A percentile compares a stretch with the other conserved stretches of the same genome.
These are phyloP conservation scores for Leptopilina myrica DNA, from an alignment of 2,888 invertebrate species.

Conservation along the genomic window DNA sequence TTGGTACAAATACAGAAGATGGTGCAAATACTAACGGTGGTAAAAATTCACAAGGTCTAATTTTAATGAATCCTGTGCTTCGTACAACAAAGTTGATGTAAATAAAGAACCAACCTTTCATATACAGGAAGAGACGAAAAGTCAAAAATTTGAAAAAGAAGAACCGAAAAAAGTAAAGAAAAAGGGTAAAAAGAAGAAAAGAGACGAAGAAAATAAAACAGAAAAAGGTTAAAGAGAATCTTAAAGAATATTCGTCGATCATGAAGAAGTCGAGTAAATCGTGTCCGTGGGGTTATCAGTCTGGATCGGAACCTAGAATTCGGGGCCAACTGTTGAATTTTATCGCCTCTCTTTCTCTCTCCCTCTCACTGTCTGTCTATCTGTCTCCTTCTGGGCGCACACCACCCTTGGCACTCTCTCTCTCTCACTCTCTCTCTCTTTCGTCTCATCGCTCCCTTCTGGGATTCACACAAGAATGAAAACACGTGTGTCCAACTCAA, in stretches of 20 bases:
- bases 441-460: slow-evolving; percentile 45
- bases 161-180: too few species aligned
- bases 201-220: too few species aligned
- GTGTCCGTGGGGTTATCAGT: slow-evolving; percentile 55
- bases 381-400: slow-evolving; percentile 46
- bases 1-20: too few species aligned
- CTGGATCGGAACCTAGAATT: slow-evolving; percentile 51
- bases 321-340: slow-evolving; percentile 59
- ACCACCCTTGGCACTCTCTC: too few species aligned
- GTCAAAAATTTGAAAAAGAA: too few species aligned
- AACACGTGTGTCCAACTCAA: slow-evolving; percentile 48
- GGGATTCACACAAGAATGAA: slow-evolving; percentile 45
- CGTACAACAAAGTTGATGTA: too few species aligned
- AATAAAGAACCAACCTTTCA: too few species aligned
- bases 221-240: neutral
- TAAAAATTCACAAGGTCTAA: too few species aligned
- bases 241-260: neutral
- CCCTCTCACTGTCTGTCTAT: slow-evolving; percentile 32
- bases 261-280: slow-evolving; percentile 49
- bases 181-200: too few species aligned
- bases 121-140: too few species aligned
- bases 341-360: slow-evolving; percentile 60
- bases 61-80: too few species aligned
- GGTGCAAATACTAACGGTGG: too few species aligned
- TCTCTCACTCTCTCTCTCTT: slow-evolving; percentile 39